Evolutionary conservation across 2,113 vertebrate species (phyloP).

Genomic region (Monopterus albus): DNA sequence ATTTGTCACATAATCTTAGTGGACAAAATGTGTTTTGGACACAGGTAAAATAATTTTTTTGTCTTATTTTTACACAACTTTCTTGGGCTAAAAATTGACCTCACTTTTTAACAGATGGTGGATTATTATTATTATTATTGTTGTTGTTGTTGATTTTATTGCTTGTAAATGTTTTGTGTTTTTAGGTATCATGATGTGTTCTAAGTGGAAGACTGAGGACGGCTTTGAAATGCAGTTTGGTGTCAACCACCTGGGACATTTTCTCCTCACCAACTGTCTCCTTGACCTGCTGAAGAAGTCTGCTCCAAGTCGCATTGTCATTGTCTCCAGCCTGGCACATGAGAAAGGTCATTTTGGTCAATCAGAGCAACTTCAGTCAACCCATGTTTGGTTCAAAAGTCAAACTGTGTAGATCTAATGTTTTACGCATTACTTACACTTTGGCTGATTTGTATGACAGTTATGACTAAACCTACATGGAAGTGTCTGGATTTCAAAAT

Average conservation of each 20-base stretch:
- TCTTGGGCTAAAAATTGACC: not conserved
- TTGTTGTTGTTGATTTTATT: too few species aligned
- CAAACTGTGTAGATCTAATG: not conserved
- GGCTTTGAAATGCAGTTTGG: constrained; percentile 85
- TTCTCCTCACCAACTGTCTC: constrained; percentile 81
- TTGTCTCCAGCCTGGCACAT: constrained; percentile 80
- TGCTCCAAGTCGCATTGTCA: constrained; percentile 77
- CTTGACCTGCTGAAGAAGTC: constrained; percentile 80
- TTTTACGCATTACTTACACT: not conserved
- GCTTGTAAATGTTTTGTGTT: not conserved
- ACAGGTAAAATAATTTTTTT: not conserved
- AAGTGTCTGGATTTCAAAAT: too few species aligned
- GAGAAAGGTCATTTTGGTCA: constrained; percentile 57
- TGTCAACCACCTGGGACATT: constrained; percentile 84
- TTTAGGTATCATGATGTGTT: constrained; percentile 81
- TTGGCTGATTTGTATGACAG: too few species aligned
- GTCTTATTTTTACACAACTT: not conserved
- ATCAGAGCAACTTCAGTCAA: not conserved
- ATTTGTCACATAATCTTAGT: too few species aligned
- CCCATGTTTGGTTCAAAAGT: not conserved
- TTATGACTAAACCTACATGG: too few species aligned
- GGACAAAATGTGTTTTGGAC: too few species aligned
- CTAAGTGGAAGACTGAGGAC: constrained; percentile 80
- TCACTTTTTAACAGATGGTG: not conserved
- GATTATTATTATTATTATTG: too few species aligned